Percentiles rank a stretch among this genome's conserved stretches.
phyloP scores from a whole-genome alignment of 2,113 vertebrate genomes.

The Plotosus lineatus region DNA sequence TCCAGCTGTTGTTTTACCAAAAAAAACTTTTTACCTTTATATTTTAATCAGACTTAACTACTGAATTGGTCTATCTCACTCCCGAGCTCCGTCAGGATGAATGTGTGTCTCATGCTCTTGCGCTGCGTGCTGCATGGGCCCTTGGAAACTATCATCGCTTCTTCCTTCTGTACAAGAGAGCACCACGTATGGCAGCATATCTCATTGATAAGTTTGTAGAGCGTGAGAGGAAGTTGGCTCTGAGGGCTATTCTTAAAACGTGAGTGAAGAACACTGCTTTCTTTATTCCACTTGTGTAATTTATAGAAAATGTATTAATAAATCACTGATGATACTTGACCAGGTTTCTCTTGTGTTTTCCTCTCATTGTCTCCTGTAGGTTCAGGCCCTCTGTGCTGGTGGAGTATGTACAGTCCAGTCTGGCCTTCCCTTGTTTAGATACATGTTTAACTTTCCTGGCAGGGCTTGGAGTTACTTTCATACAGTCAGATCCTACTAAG shows the following conservation, averaged over 20 bases:
- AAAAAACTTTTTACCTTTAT: neutral
- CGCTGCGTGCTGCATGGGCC: slow-evolving; percentile 85
- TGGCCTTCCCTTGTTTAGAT: slow-evolving; percentile 86
- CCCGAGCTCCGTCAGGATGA: slow-evolving; percentile 78
- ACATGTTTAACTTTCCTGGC: slow-evolving; percentile 85
- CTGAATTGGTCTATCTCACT: slow-evolving; percentile 85
- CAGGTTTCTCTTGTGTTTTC: neutral
- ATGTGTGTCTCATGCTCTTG: slow-evolving; percentile 83
- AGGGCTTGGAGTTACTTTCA: slow-evolving; percentile 80
- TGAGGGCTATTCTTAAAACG: slow-evolving; percentile 91
- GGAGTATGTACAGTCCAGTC: slow-evolving; percentile 85
- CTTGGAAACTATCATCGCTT: slow-evolving; percentile 87
- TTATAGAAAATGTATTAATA: too few relatives aligned
- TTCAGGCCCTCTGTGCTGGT: slow-evolving; percentile 78
- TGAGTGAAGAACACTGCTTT: slow-evolving; percentile 65
- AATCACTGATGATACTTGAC: neutral
- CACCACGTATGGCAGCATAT: slow-evolving; percentile 89
- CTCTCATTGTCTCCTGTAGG: slow-evolving; percentile 59
- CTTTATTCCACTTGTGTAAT: neutral
- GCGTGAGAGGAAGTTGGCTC: slow-evolving; percentile 83
- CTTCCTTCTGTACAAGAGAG: slow-evolving; percentile 81
- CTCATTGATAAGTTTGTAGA: slow-evolving; percentile 94
- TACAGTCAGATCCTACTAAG: slow-evolving; percentile 78
- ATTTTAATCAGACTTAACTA: slow-evolving; percentile 79
- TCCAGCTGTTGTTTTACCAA: neutral